Conservation (phyloP, 2,113 vertebrate species). For the Perognathus longimembris region DNA sequence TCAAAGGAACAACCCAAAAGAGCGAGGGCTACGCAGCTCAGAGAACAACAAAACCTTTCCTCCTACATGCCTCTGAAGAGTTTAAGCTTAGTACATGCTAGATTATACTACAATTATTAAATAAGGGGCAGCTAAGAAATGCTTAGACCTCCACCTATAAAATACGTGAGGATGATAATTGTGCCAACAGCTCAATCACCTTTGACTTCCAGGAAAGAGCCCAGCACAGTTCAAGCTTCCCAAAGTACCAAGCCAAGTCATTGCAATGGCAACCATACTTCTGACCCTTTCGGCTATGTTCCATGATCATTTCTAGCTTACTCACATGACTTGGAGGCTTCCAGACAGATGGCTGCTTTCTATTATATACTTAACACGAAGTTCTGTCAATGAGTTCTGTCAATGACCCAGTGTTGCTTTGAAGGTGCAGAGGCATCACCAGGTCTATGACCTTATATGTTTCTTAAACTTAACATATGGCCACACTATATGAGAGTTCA, state of each 20-base stretch:
- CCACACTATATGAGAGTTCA: background rate
- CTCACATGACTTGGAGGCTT: background rate
- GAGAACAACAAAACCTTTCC: background rate
- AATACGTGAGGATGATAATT: background rate
- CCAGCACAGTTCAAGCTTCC: background rate
- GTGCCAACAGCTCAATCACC: background rate
- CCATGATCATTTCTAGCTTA: background rate
- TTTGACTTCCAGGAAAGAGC: background rate
- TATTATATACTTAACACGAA: background rate
- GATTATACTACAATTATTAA: background rate
- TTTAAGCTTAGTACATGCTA: background rate
- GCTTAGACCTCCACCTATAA: background rate
- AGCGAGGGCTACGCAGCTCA: background rate
- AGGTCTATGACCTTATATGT: slow-evolving; percentile 1
- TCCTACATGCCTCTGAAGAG: background rate
- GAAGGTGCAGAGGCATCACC: background rate
- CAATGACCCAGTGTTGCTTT: background rate
- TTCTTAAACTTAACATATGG: background rate
- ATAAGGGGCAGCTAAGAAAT: background rate
- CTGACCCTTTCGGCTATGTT: background rate
- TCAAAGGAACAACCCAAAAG: background rate
- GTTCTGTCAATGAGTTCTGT: background rate
- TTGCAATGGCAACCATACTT: background rate
- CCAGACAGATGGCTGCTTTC: background rate
- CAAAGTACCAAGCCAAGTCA: background rate